Conservation (phyloP, 2,797 vertebrate species). For the Heterohyrax brucei region DNA sequence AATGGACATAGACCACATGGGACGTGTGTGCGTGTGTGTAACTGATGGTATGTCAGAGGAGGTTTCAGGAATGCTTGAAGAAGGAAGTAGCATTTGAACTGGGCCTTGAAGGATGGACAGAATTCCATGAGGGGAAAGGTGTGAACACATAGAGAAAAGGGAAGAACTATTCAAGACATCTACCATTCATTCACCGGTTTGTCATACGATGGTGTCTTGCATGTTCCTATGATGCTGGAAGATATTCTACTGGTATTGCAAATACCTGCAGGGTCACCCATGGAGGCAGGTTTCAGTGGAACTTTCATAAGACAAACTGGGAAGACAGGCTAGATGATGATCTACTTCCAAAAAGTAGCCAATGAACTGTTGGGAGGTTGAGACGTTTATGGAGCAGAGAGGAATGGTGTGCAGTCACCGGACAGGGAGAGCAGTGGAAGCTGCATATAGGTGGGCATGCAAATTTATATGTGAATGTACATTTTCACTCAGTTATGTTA, state of each 20-base stretch:
- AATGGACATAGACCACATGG: background rate
- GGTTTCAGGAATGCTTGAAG: background rate
- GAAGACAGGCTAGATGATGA: background rate
- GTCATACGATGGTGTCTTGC: background rate
- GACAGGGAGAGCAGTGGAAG: no score
- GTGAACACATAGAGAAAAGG: background rate
- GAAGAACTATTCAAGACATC: background rate
- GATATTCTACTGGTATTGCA: background rate
- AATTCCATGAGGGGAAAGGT: background rate
- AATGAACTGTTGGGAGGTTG: background rate
- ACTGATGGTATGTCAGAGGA: constrained; percentile 38
- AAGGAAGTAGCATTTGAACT: constrained; percentile 29
- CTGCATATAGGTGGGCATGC: no score
- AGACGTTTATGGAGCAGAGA: no score
- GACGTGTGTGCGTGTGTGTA: background rate
- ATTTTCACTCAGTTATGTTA: no score
- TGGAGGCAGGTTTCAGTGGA: background rate
- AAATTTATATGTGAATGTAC: no score
- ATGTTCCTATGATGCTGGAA: background rate
- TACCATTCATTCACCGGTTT: background rate
- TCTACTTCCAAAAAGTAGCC: background rate
- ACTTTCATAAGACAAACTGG: background rate
- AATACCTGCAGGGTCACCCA: background rate
- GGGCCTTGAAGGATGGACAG: background rate
- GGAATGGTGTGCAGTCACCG: no score